These are phyloP conservation scores for Diploscapter pachys DNA, from an alignment of 1,140 invertebrate species.

Conservation along the genomic window DNA sequence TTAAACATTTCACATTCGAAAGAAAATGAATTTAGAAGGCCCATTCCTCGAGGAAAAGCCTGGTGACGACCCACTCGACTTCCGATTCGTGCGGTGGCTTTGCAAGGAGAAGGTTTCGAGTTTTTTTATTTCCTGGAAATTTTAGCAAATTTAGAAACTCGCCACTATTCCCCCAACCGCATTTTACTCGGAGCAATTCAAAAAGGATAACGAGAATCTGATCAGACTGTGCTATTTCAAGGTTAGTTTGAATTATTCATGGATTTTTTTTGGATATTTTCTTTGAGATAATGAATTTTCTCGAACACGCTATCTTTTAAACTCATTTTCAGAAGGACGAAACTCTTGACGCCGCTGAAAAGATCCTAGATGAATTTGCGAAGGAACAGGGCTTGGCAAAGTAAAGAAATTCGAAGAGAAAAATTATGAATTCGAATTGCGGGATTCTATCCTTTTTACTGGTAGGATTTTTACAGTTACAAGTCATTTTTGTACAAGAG, in stretches of 20 bases:
- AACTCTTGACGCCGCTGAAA: conserved; percentile 42
- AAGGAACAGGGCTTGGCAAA: neutral
- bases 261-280: too few relatives aligned
- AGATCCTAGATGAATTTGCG: conserved; percentile 14
- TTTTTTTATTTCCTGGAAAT: conserved; percentile 15
- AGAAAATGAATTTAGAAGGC: conserved; percentile 21
- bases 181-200: conserved; percentile 83
- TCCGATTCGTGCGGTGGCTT: conserved; percentile 90
- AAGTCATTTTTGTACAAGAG: too few relatives aligned
- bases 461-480: too few relatives aligned
- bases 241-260: conserved; percentile 62
- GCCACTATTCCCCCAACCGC: conserved; percentile 88
- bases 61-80: conserved; percentile 70
- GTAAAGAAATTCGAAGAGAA: too few relatives aligned
- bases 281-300: too few relatives aligned
- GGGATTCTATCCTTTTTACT: too few relatives aligned
- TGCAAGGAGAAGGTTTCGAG: conserved; percentile 72
- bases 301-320: neutral
- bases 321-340: conserved; percentile 55
- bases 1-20: too few relatives aligned
- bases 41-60: conserved; percentile 41
- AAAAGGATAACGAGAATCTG: conserved; percentile 65
- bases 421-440: too few relatives aligned
- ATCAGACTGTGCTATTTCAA: conserved; percentile 89
- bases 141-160: conserved; percentile 66